Conservation (phyloP, 1,140 invertebrate species). For the Drosophila saltans region DNA sequence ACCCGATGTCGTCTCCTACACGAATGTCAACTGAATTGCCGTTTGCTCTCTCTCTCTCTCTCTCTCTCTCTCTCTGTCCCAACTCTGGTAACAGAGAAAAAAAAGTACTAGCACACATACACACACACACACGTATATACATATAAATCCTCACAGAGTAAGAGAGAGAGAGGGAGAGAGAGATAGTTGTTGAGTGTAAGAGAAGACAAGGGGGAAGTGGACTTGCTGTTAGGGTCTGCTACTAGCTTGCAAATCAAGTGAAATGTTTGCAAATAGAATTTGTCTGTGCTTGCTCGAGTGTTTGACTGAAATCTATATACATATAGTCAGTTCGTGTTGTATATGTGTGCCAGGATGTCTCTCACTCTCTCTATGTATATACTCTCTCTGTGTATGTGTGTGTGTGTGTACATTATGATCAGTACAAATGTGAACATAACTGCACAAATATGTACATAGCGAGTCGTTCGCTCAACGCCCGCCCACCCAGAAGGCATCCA, state of each 20-base stretch:
- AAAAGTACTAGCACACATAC: slow-evolving; percentile 27
- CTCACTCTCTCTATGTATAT: slow-evolving; percentile 35
- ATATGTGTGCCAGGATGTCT: slow-evolving; percentile 53
- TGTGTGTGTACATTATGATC: slow-evolving; percentile 80
- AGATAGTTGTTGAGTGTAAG: slow-evolving; percentile 10
- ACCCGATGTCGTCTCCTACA: slow-evolving; percentile 70
- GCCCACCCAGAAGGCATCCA: slow-evolving; percentile 23
- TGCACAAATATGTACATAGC: slow-evolving; percentile 83
- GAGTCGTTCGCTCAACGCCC: slow-evolving; percentile 63
- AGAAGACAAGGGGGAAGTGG: neutral
- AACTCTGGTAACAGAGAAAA: slow-evolving; percentile 42
- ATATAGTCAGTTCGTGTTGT: slow-evolving; percentile 58
- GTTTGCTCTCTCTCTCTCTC: slow-evolving; percentile 23
- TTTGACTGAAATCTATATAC: slow-evolving; percentile 82
- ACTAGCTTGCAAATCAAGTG: slow-evolving; percentile 83
- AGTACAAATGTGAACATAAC: slow-evolving; percentile 83
- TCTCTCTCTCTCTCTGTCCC: neutral
- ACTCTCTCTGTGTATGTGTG: slow-evolving; percentile 24
- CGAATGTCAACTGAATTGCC: slow-evolving; percentile 71
- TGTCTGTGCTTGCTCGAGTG: slow-evolving; percentile 83
- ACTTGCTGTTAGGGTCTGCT: slow-evolving; percentile 45
- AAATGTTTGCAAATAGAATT: slow-evolving; percentile 83
- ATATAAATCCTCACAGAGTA: slow-evolving; percentile 12
- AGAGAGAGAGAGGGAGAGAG: neutral
- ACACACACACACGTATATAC: slow-evolving; percentile 41